Evolutionary conservation across 2,888 invertebrate species (phyloP).

Genomic region (Drosophila mettleri): DNA sequence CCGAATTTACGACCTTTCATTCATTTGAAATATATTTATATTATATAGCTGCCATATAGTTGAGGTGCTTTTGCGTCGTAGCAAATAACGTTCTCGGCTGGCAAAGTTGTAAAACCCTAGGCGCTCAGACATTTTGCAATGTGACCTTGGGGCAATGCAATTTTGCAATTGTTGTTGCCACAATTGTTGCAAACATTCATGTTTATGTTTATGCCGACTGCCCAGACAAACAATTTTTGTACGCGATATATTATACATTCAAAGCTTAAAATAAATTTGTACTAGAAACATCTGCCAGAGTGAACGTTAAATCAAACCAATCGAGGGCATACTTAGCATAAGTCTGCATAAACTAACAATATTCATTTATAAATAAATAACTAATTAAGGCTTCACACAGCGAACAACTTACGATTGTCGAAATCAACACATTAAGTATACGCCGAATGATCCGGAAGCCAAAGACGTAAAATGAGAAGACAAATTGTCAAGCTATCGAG

Average conservation of each 20-base stretch:
- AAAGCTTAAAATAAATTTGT: constrained; percentile 12
- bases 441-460: constrained; percentile 31
- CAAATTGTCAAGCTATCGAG: constrained; percentile 6
- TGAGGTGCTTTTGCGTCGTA: constrained; percentile 63
- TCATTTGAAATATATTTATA: constrained; percentile 31
- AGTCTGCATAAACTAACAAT: constrained; percentile 17
- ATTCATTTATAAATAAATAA: constrained; percentile 36
- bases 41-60: constrained; percentile 57
- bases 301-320: constrained; percentile 30
- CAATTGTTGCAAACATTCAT: constrained; percentile 40
- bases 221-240: constrained; percentile 1
- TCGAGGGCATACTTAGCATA: constrained; percentile 54
- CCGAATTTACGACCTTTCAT: constrained; percentile 8
- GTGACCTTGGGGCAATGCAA: constrained; percentile 2
- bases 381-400: constrained; percentile 49
- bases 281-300: constrained; percentile 1
- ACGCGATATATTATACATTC: neutral
- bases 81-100: constrained; percentile 39
- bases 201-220: constrained; percentile 12
- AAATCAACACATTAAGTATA: constrained; percentile 31
- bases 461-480: constrained; percentile 2
- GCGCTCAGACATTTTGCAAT: constrained; percentile 56
- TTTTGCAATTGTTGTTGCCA: constrained; percentile 60
- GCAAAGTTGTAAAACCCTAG: constrained; percentile 51
- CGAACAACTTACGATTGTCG: constrained; percentile 40